These are phyloP conservation scores for Acrossocheilus wenchowensis DNA, from an alignment of 2,797 vertebrate genomes.

Conservation along the genomic window DNA sequence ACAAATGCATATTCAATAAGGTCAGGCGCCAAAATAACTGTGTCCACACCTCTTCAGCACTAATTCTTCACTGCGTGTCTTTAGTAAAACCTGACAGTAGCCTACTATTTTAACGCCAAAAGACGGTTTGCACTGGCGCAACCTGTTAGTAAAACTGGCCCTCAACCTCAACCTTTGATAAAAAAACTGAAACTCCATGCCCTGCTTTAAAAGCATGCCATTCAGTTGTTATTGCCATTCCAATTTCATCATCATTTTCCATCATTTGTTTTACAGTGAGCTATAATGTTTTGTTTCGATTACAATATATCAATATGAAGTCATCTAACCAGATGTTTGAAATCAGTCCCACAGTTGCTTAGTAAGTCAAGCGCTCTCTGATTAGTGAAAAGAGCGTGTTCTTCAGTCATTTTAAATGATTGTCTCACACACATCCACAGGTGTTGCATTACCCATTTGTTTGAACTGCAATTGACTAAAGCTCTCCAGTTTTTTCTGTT, in stretches of 20 bases:
- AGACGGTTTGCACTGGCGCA: too few relatives aligned
- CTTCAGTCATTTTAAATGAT: constrained; percentile 40
- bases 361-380: constrained; percentile 42
- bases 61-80: too few relatives aligned
- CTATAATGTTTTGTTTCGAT: constrained; percentile 44
- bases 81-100: too few relatives aligned
- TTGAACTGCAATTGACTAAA: constrained; percentile 63
- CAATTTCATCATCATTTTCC: constrained; percentile 7
- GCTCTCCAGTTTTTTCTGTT: constrained; percentile 58
- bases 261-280: constrained; percentile 32
- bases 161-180: neutral
- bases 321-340: constrained; percentile 52
- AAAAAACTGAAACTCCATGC: neutral
- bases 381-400: constrained; percentile 49
- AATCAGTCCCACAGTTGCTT: constrained; percentile 41
- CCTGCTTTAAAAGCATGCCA: neutral
- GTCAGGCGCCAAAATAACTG: too few relatives aligned
- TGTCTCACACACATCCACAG: constrained; percentile 46
- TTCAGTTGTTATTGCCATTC: neutral
- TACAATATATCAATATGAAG: constrained; percentile 23
- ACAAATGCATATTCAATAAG: too few relatives aligned
- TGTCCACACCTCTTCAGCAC: too few relatives aligned
- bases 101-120: too few relatives aligned
- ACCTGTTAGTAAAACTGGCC: too few relatives aligned
- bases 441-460: constrained; percentile 54